Base-by-base conservation (phyloP, 2,888 invertebrate genomes). In the Caenorhabditis sinica region DNA sequence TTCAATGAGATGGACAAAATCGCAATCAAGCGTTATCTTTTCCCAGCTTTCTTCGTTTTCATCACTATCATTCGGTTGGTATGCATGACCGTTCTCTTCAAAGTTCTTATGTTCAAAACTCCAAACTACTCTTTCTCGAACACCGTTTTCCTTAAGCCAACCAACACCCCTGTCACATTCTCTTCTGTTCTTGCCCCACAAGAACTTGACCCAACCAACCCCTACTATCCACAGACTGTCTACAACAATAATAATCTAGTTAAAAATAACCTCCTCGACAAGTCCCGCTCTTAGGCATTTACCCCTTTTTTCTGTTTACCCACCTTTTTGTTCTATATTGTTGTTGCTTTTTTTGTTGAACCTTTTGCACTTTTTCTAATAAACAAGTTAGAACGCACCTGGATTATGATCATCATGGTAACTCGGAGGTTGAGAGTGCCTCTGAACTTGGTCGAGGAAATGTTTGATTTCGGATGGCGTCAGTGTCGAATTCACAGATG, bases 191-290 rank as follows among this genome's bases (percentile, higher is more conserved):
- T 77, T 43, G 83, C 83, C 6, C 77, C 83, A 28, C 75, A 83
- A 56, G 75, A 69, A n/a, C 68, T 83, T 20, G 83, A 83, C 61
- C 83, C 83, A 30, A 83, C 83, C 51, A 83, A 83, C 28, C 83
- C 83, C 17, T 83, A 83, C 63, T 63, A 83, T 43, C 58, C 83
- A 15, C 69, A 83, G 53, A 66, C 83, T n/a, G 83, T 83, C 36
- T 83, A 73, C 53, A 83, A 75, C 43, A 63, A 45, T 15, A 45
- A 33, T 72, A 79, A 72, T 40, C n/a, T 20, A 36, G 17, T 40
- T 15, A 36, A 69, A 49, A 60, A 33, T 33, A 66, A 45, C 17
- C 69, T 68, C 15, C 76, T 72, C 40, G 71, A 71, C 60, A 66
- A 77, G 43, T 71, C 82, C 33, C 65, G 68, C 25, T 51, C 66